Base-by-base conservation (phyloP, 1,140 invertebrate species). In the Drosophila watanabei region DNA sequence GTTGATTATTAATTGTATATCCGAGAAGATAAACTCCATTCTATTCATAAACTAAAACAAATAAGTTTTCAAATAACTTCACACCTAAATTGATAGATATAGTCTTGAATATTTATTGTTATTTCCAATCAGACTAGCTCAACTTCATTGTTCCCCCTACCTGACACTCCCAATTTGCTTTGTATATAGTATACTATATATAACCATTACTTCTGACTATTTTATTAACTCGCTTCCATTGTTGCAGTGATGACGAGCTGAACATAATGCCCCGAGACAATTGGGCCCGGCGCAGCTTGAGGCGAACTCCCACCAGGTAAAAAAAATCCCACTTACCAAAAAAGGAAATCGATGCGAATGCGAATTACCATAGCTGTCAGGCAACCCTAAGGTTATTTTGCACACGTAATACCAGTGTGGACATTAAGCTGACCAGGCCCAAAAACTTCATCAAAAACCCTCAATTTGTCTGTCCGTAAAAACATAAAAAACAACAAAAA, bases 271-370 rank as follows among this genome's bases (percentile, higher is more conserved):
- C 95, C 79, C 94, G 96, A 79, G 95, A 97, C 87, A 96, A 96
- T 43, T 97, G 96, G 96, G 94, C 96, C 33, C 94, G 96, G 81
- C 97, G 96, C 30, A 97, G 96, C 82, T 93, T 97, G 33, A 94
- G 96, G 79, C 94, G 96, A 92, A 96, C 96, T 20, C 95, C 96
- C 45, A 95, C 96, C 41, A 96, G 95, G 96, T 97, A 94, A 56
- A 32, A 18, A 10, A 43, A 88, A 28, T 66, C 71, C 49, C n/a
- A 41, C 32, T 10, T 41, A 30, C 62, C 46, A 43, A 54, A 52
- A 71, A 71, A 54, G 57, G 52, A 62, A 64, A 73, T 60, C 70
- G 54, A 68, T 32, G 45, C 45, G 43, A 35, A 69, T 69, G 64
- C 51, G 45, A 72, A 72, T 70, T 69, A 69, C 39, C 65, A 56